Percentiles rank a stretch among this genome's conserved stretches.
phyloP scores from a whole-genome alignment of 2,888 invertebrate genomes.

The Phyllotreta cruciferae region DNA sequence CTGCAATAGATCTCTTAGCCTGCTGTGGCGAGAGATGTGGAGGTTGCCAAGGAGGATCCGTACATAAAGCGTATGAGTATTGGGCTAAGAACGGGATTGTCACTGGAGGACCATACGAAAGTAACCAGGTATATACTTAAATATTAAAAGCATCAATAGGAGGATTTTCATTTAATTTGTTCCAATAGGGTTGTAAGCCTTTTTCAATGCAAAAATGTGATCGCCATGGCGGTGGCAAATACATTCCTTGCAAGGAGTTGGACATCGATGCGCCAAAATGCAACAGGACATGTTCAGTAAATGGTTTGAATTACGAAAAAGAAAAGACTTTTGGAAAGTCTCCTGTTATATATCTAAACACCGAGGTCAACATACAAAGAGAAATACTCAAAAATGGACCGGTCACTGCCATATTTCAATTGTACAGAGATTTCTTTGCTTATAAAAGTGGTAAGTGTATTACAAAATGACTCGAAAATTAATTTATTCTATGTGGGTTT shows the following conservation, averaged over 20 bases:
- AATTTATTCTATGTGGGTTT: no score
- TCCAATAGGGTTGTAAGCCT: conserved; percentile 35
- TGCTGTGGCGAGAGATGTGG: conserved; percentile 80
- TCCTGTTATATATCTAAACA: conserved; percentile 41
- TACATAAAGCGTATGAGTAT: conserved; percentile 79
- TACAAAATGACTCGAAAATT: no score
- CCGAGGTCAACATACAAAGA: conserved; percentile 69
- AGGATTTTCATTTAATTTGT: background rate
- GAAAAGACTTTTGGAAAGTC: conserved; percentile 14
- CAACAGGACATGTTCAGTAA: conserved; percentile 14
- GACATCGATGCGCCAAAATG: conserved; percentile 14
- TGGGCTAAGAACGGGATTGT: background rate
- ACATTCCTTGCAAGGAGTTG: conserved; percentile 8
- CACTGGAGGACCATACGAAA: no score
- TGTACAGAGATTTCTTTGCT: no score
- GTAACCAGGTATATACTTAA: background rate
- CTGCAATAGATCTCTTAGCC: conserved; percentile 80
- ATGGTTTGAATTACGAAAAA: conserved; percentile 49
- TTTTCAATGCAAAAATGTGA: conserved; percentile 37
- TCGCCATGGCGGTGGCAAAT: conserved; percentile 23
- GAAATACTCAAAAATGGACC: conserved; percentile 64
- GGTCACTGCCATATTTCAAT: no score
- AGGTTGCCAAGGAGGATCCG: conserved; percentile 83
- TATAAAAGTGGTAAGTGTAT: no score
- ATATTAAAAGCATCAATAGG: background rate